Evolutionary conservation across 2,797 vertebrate genomes (phyloP), one percentile per base, ranked within the genome.

Genomic region (Coreius guichenoti): DNA sequence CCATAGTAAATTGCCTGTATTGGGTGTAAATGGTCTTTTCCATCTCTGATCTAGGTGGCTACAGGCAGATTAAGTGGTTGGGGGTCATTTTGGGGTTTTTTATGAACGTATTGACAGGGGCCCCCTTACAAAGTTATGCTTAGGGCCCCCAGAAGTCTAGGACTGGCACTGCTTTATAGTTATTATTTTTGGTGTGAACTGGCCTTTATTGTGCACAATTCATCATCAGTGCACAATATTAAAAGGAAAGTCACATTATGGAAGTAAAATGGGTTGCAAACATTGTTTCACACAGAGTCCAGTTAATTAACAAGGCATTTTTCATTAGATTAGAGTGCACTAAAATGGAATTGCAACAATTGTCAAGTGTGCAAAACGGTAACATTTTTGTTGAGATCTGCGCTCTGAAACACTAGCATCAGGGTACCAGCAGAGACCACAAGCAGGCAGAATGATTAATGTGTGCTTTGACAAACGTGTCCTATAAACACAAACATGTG

Each of bases 381-480:
- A 21, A 21, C 23, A 7, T 36, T 21, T 39, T 39, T 56, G 65
- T 54, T 56, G 67, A 51, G 47, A 21, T 31, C 2, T 43, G 51
- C 17, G 7, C 2, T 51, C 2, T 77, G 74, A 39, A 76, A 68
- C 17, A 33, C 39, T 51, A 65, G 43, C 29, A 16, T 76, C 58
- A 45, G 80, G 83, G 82, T 67, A 86, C 84, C 84, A 68, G 82
- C 81, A 86, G 67, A 16, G 12, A 61, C 26, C 76, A n/a, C 31
- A 21, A 43, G 43, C 43, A 29, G 83, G 61, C 65, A 29, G 26
- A 23, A 86, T 92, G 94, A 94, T 93, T 82, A 93, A 94, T 93
- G 92, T 90, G 80, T 63, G 73, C 91, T 92, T 88, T 93, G 92
- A 93, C 92, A 94, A 93, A 93, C 90, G 87, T 84, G 86, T 69